Conservation (phyloP, 2,797 vertebrate species). For the Squalus acanthias region DNA sequence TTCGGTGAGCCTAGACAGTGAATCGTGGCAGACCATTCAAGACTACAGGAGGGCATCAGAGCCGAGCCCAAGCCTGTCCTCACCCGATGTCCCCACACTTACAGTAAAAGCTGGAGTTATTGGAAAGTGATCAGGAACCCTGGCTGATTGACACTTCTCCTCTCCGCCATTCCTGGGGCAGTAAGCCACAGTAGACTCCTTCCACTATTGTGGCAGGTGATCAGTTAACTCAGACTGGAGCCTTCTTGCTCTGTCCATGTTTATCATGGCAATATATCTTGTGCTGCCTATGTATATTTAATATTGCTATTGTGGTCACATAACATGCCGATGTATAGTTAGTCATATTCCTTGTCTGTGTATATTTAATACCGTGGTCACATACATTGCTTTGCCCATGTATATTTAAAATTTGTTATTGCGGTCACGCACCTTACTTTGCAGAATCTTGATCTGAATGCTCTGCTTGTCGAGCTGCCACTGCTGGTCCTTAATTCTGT, state of each 20-base stretch:
- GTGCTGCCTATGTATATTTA: no score
- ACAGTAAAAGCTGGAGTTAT: no score
- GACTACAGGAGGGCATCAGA: neutral
- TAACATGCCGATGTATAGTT: neutral
- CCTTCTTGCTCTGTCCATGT: neutral
- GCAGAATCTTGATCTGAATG: constrained; percentile 76
- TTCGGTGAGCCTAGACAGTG: neutral
- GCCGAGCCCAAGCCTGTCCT: no score
- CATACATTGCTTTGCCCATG: neutral
- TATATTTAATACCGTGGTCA: neutral
- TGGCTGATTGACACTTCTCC: neutral
- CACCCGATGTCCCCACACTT: neutral
- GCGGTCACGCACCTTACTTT: constrained; percentile 69
- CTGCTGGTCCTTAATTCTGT: constrained; percentile 80
- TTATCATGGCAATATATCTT: neutral
- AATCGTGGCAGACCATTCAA: neutral
- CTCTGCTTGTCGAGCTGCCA: constrained; percentile 90
- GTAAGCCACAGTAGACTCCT: neutral
- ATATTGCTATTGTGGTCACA: neutral
- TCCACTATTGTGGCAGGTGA: neutral
- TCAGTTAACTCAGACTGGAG: neutral
- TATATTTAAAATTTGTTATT: neutral
- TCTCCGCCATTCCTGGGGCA: neutral
- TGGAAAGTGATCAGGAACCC: neutral
- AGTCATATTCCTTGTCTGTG: neutral